These are phyloP conservation scores for Mythimna ferrago DNA, from an alignment of 2,888 invertebrate species.

Conservation along the genomic window DNA sequence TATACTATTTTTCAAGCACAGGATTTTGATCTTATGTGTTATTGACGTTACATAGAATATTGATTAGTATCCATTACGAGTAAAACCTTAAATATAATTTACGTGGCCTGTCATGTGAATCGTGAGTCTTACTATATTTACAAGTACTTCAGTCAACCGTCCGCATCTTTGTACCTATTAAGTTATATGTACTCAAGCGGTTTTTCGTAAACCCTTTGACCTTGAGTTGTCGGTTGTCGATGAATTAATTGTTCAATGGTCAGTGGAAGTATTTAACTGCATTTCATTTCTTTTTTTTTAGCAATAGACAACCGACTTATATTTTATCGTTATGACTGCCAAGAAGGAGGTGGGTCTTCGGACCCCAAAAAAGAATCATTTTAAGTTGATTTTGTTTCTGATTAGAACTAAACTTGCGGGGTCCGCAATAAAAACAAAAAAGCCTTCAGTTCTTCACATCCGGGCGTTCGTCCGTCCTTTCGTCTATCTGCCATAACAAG, in stretches of 20 bases:
- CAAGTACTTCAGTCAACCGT: background rate
- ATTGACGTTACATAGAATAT: no score
- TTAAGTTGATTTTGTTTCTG: background rate
- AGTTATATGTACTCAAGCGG: background rate
- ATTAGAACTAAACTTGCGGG: slow-evolving; percentile 1
- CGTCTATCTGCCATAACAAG: slow-evolving; percentile 18
- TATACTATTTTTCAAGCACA: no score
- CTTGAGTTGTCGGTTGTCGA: background rate
- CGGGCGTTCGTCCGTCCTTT: slow-evolving; percentile 15
- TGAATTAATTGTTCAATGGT: background rate
- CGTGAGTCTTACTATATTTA: no score
- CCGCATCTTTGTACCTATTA: background rate
- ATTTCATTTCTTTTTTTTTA: background rate
- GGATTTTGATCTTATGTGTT: no score
- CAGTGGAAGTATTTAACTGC: background rate
- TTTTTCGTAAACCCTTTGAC: background rate
- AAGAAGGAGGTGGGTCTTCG: background rate
- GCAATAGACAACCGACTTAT: background rate
- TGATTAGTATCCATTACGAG: no score
- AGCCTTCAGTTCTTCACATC: background rate
- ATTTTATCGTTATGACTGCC: background rate
- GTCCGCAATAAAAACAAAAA: background rate
- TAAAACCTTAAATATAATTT: no score
- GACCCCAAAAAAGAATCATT: background rate
- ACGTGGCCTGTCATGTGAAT: no score